phyloP scores from a whole-genome alignment of 2,797 vertebrate genomes.

The Xenentodon cancila region DNA sequence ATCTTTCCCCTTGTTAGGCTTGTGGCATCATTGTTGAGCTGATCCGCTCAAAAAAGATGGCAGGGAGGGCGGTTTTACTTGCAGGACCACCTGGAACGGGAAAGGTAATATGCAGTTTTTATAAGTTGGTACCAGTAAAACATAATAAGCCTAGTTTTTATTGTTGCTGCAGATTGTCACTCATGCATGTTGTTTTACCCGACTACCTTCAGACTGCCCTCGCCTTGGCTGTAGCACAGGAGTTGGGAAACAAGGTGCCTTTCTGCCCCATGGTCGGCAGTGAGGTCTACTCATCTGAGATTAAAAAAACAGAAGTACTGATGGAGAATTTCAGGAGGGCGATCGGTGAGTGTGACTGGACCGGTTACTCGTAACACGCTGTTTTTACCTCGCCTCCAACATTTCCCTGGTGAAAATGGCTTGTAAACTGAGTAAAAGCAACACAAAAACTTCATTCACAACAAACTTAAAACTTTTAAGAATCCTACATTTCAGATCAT shows the following conservation, averaged over 20 bases:
- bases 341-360: constrained; percentile 86
- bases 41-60: constrained; percentile 98
- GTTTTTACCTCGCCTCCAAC: too few species aligned
- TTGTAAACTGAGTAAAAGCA: not conserved
- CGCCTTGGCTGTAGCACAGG: constrained; percentile 95
- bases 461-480: too few species aligned
- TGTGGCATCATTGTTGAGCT: constrained; percentile 97
- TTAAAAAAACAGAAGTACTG: constrained; percentile 99
- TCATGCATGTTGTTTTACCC: not conserved
- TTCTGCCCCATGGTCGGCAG: constrained; percentile 99
- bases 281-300: constrained; percentile 97
- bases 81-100: constrained; percentile 98
- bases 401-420: not conserved
- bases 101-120: constrained; percentile 83
- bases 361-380: too few species aligned
- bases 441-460: not conserved
- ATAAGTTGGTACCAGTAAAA: not conserved
- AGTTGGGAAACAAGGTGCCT: constrained; percentile 97
- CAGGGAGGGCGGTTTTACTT: constrained; percentile 93
- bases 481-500: too few species aligned
- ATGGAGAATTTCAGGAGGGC: constrained; percentile 99
- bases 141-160: not conserved
- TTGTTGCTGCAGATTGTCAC: not conserved
- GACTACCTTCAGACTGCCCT: constrained; percentile 88
- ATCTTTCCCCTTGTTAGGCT: constrained; percentile 78